Evolutionary conservation across 2,797 vertebrate species (phyloP).

Genomic region (Catharus ustulatus): DNA sequence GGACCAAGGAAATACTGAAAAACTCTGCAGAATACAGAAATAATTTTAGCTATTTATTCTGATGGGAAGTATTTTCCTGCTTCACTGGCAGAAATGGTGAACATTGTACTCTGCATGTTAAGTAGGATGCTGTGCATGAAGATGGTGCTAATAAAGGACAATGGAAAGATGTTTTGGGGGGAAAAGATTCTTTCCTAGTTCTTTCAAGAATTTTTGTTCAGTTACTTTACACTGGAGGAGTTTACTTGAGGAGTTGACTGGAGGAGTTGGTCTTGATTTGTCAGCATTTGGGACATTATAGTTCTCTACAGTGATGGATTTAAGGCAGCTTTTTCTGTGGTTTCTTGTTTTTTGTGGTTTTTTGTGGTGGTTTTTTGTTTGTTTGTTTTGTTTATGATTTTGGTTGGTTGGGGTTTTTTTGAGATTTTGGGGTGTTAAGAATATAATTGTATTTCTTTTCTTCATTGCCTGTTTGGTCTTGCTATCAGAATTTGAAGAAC

Average conservation of each 20-base stretch:
- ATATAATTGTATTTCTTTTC: not conserved
- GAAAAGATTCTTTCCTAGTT: not conserved
- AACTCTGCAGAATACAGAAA: not conserved
- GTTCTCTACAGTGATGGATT: not conserved
- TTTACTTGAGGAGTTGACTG: no score
- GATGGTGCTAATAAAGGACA: not conserved
- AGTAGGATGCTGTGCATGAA: not conserved
- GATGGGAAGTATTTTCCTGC: not conserved
- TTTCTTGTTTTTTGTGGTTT: not conserved
- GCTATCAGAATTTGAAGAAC: constrained; percentile 30
- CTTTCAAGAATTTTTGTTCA: not conserved
- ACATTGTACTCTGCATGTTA: not conserved
- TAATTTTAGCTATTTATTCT: not conserved
- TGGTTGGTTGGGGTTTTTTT: not conserved
- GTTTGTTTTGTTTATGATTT: not conserved
- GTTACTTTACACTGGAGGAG: not conserved
- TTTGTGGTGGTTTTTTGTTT: no score
- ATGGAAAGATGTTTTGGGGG: not conserved
- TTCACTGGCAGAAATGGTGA: not conserved
- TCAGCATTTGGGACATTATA: not conserved
- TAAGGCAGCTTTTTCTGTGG: not conserved
- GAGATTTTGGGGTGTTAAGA: not conserved
- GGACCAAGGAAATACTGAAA: not conserved
- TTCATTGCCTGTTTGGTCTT: constrained; percentile 7
- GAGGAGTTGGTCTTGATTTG: not conserved